Conservation (phyloP, 2,888 invertebrate genomes). For the Chironomus tentans region DNA sequence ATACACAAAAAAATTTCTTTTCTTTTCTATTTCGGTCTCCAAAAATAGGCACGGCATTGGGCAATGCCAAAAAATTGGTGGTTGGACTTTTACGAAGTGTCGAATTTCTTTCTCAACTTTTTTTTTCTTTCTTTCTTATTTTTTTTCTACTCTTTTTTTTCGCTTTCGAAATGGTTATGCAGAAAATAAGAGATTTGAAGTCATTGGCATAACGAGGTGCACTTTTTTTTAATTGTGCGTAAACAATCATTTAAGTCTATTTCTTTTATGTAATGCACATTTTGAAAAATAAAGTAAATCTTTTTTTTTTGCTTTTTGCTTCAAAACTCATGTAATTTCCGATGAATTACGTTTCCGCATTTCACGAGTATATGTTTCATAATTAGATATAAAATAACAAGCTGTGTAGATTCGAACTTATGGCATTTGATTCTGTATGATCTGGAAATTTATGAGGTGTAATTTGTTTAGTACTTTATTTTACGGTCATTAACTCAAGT, state of each 20-base stretch:
- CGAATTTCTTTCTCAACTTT: neutral
- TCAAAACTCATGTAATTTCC: conserved; percentile 10
- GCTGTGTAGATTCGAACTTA: neutral
- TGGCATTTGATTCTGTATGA: too few relatives aligned
- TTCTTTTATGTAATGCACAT: conserved; percentile 4
- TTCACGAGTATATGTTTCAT: conserved; percentile 19
- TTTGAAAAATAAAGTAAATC: neutral
- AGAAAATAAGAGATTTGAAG: neutral
- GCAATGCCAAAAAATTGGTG: conserved; percentile 2
- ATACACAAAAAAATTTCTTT: neutral
- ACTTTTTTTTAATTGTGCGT: conserved; percentile 12
- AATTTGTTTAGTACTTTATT: too few relatives aligned
- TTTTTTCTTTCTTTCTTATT: neutral
- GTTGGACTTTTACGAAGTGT: conserved; percentile 2
- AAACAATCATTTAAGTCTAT: conserved; percentile 3
- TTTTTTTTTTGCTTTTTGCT: too few relatives aligned
- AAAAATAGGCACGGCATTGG: conserved; percentile 17
- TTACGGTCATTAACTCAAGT: too few relatives aligned
- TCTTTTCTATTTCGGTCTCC: conserved; percentile 22
- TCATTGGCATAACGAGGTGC: neutral
- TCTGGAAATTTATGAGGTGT: too few relatives aligned
- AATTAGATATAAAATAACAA: neutral
- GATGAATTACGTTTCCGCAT: conserved; percentile 20
- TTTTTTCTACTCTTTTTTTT: neutral
- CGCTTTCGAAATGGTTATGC: neutral